Base-by-base conservation (phyloP, 2,888 invertebrate species). In the Linyphia triangularis region DNA sequence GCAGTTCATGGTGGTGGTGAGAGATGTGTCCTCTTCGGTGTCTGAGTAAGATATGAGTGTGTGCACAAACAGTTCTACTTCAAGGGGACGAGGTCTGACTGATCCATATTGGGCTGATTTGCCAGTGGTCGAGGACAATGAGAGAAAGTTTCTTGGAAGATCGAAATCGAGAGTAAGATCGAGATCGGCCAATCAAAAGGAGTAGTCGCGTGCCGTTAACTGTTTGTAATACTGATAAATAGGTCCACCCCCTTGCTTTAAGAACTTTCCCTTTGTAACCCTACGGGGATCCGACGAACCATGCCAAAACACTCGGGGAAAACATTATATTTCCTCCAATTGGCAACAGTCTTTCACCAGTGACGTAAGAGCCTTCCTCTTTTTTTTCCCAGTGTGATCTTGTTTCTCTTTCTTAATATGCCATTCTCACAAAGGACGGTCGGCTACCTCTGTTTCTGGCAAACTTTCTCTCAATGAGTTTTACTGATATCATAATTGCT, bases 291-390 rank as follows among this genome's bases (percentile, higher is more conserved):
- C 79, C 73, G 85, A 86, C 85, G 86, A 88, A 88, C 86, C 86
- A 82, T 88, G 67, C 75, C 57, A 59, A 75, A 67, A 81, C 73
- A 57, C 65, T 61, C 40, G 63, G 73, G 81, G 79, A 88, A 85
- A 88, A 82, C 73, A 81, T 81, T 79, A 16, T 65, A 59, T 88
- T 88, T 88, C 86, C 86, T 88, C 86, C 86, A 88, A 88, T 84
- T 88, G 86, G 86, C 86, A 88, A 88, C 86, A 67, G 81, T 82
- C 86, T 81, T 81, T 73, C 40, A 28, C 61, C 24, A 81, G 75
- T 88, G 86, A 88, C 86, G 86, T 88, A 88, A 88, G 43, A 28
- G 30, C 16, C 61, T 83, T 75, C 84, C 81, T 88, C 79, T 63
- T 83, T 75, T 65, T 33, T 22, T 69, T 78, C 67, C 30, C 59